Conservation (phyloP, 2,797 vertebrate species). For the Aselliscus stoliczkanus region DNA sequence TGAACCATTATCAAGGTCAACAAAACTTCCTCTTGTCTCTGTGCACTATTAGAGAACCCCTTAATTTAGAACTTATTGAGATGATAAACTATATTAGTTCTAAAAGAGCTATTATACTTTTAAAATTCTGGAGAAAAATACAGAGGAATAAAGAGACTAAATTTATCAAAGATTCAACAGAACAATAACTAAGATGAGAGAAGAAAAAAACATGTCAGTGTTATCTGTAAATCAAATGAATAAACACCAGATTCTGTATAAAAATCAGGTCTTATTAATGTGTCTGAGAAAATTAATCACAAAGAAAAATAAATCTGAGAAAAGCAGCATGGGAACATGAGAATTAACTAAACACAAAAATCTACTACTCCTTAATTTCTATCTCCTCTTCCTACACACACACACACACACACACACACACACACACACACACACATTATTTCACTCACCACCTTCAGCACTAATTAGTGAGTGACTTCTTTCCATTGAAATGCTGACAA, state of each 20-base stretch:
- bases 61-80: neutral
- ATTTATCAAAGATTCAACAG: neutral
- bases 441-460: neutral
- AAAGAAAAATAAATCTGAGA: constrained; percentile 37
- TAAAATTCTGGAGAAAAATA: neutral
- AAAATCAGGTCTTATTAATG: neutral
- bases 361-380: neutral
- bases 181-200: neutral
- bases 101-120: neutral
- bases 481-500: constrained; percentile 43
- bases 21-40: neutral
- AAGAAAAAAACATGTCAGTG: neutral
- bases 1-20: neutral
- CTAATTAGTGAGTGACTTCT: constrained; percentile 45
- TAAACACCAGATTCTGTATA: neutral
- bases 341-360: constrained; percentile 5
- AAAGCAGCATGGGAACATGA: neutral
- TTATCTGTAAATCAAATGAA: neutral
- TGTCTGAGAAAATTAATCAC: constrained; percentile 20
- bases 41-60: neutral
- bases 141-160: constrained; percentile 21
- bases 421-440: neutral
- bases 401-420: neutral
- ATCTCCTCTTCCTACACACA: neutral
- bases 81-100: neutral